Conservation (phyloP, 2,797 vertebrate species). For the Poecile montanus region DNA sequence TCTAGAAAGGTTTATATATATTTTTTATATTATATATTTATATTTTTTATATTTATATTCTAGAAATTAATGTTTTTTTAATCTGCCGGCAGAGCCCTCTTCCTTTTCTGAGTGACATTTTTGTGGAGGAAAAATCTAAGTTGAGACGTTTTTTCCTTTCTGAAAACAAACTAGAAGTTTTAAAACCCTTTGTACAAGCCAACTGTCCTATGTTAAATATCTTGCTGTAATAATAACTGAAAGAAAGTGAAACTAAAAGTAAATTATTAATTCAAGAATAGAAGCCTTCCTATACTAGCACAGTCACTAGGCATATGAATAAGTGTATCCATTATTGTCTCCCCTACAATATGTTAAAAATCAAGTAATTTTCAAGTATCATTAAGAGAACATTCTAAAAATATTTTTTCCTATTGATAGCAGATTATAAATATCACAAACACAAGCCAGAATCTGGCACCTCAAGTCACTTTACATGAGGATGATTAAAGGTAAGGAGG, state of each 20-base stretch:
- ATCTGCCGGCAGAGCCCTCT: neutral
- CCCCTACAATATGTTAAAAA: neutral
- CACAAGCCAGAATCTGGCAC: neutral
- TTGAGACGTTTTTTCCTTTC: neutral
- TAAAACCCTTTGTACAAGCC: neutral
- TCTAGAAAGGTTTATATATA: neutral
- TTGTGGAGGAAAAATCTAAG: neutral
- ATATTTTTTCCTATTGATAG: neutral
- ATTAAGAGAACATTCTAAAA: neutral
- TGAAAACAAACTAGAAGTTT: neutral
- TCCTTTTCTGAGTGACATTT: neutral
- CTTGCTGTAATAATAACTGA: neutral
- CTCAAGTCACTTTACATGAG: neutral
- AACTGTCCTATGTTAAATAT: neutral
- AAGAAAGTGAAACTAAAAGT: neutral
- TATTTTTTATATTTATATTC: too few species aligned
- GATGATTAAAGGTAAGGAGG: neutral
- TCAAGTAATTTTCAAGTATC: neutral
- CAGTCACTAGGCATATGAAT: neutral
- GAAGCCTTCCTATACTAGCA: neutral
- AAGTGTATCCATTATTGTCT: neutral
- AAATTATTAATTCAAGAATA: neutral
- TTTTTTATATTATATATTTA: too few species aligned
- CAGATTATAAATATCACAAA: neutral
- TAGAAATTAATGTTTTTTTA: neutral